Percentiles rank a stretch among this genome's conserved stretches.
phyloP scores from a whole-genome alignment of 1,140 invertebrate genomes.

The Drosophila kurseongensis region DNA sequence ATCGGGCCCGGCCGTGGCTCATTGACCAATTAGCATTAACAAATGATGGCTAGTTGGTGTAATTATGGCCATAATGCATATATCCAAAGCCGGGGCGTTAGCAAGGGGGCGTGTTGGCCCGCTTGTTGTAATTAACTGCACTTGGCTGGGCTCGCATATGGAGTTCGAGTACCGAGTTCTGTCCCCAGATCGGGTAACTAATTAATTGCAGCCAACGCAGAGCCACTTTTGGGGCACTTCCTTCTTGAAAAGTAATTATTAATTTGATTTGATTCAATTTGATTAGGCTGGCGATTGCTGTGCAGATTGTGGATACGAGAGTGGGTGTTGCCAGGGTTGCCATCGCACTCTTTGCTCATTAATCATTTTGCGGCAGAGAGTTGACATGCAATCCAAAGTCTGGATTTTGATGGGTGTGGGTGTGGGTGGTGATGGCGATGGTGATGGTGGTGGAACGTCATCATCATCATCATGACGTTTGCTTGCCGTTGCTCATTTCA shows the following conservation, averaged over 20 bases:
- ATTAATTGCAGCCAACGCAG: slow-evolving; percentile 49
- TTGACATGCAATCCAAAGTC: slow-evolving; percentile 47
- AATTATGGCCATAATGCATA: slow-evolving; percentile 80
- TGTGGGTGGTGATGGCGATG: slow-evolving; percentile 13
- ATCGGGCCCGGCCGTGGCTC: slow-evolving; percentile 38
- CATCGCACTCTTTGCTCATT: slow-evolving; percentile 51
- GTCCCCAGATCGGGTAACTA: slow-evolving; percentile 14
- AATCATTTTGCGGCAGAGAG: slow-evolving; percentile 68
- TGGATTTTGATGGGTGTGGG: background rate
- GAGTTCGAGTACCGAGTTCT: slow-evolving; percentile 5
- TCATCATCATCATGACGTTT: slow-evolving; percentile 29
- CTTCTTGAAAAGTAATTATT: slow-evolving; percentile 76
- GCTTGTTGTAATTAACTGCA: slow-evolving; percentile 46
- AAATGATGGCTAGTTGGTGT: slow-evolving; percentile 82
- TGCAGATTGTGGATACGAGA: slow-evolving; percentile 34
- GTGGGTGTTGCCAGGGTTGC: slow-evolving; percentile 39
- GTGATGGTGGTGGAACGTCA: background rate
- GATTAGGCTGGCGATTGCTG: slow-evolving; percentile 61
- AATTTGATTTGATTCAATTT: slow-evolving; percentile 83
- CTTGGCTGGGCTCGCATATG: slow-evolving; percentile 9
- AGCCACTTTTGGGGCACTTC: slow-evolving; percentile 29
- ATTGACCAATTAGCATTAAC: slow-evolving; percentile 83
- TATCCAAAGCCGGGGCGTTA: slow-evolving; percentile 58
- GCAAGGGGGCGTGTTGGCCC: slow-evolving; percentile 50
- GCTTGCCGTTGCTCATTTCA: slow-evolving; percentile 69